Evolutionary conservation across 1,140 invertebrate species (phyloP).

Genomic region (Drosophila tani): DNA sequence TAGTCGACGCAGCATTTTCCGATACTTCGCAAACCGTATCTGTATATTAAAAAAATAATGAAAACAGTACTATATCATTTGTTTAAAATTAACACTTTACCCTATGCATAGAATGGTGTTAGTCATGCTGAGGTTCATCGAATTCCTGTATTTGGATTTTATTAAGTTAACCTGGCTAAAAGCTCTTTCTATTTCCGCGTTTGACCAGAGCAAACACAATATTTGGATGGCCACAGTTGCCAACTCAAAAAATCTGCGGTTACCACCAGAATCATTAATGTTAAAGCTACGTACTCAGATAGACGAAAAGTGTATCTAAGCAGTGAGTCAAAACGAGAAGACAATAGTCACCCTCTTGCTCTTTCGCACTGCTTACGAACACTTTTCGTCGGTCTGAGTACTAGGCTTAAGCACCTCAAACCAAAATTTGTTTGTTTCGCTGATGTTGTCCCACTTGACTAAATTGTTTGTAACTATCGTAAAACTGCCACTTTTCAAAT

Average conservation of each 20-base stretch:
- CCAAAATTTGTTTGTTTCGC: constrained; percentile 1
- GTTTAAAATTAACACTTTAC: constrained; percentile 2
- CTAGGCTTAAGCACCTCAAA: background rate
- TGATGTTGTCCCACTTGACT: constrained; percentile 4
- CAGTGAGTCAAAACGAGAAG: too few species aligned
- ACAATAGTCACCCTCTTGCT: too few species aligned
- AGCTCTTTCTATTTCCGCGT: too few species aligned
- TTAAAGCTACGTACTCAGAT: too few species aligned
- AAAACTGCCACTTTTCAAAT: constrained; percentile 1
- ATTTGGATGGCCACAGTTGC: background rate
- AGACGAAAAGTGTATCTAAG: too few species aligned
- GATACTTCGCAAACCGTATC: constrained; percentile 5
- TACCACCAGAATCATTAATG: constrained; percentile 7
- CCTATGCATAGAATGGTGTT: too few species aligned
- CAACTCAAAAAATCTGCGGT: background rate
- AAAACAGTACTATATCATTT: constrained; percentile 6
- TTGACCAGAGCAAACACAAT: too few species aligned
- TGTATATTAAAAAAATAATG: constrained; percentile 15
- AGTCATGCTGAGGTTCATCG: too few species aligned
- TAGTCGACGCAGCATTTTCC: too few species aligned
- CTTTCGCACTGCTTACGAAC: too few species aligned
- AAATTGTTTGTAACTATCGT: constrained; percentile 3
- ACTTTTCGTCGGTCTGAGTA: too few species aligned
- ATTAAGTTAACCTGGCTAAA: constrained; percentile 9
- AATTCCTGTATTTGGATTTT: constrained; percentile 15